A percentile compares a stretch with the other conserved stretches of the same genome.
phyloP scores from a whole-genome alignment of 1,140 invertebrate genomes.

The Asbolus verrucosus region DNA sequence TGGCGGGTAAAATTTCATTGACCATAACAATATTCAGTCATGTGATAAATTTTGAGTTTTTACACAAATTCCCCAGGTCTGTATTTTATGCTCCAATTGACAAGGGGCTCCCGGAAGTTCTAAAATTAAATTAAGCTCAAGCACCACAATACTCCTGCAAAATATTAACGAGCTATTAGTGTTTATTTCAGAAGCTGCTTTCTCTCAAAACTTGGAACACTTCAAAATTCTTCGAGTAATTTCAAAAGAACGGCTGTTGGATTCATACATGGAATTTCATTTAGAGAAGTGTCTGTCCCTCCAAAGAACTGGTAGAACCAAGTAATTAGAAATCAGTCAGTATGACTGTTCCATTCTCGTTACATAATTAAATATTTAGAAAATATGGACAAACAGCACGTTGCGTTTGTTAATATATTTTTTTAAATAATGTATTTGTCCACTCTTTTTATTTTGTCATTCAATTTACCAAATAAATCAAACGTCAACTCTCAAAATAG shows the following conservation, averaged over 20 bases:
- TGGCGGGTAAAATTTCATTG: conserved; percentile 35
- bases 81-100: conserved; percentile 30
- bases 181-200: conserved; percentile 14
- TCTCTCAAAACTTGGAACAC: conserved; percentile 22
- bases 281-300: background rate
- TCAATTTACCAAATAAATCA: too few relatives aligned
- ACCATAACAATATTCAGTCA: conserved; percentile 39
- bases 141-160: conserved; percentile 21
- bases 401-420: too few relatives aligned
- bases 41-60: conserved; percentile 38
- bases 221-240: conserved; percentile 12
- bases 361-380: too few relatives aligned
- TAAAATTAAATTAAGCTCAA: conserved; percentile 29
- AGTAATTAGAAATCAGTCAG: too few relatives aligned
- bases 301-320: too few relatives aligned
- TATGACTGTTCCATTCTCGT: too few relatives aligned
- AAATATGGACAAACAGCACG: too few relatives aligned
- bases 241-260: background rate
- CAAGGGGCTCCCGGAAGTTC: conserved; percentile 15
- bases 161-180: conserved; percentile 35
- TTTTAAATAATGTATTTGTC: too few relatives aligned
- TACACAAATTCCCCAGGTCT: conserved; percentile 21
- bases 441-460: too few relatives aligned
- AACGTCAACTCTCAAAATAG: too few relatives aligned
- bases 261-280: conserved; percentile 10